Conservation (phyloP, 2,797 vertebrate genomes). For the Spinus pinus region DNA sequence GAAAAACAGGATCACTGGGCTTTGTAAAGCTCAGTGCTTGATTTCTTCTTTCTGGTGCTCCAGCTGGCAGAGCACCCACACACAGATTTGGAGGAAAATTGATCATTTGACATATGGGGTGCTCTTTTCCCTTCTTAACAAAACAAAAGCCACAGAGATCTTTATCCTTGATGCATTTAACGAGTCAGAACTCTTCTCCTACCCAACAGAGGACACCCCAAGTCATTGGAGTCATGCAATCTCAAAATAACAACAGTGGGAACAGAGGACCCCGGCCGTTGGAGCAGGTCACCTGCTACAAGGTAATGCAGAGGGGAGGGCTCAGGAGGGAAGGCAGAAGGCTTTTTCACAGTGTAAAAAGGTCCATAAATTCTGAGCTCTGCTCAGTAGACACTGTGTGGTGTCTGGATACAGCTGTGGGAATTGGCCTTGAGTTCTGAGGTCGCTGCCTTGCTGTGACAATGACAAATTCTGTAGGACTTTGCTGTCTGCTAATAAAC, state of each 20-base stretch:
- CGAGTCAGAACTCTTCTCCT: constrained; percentile 81
- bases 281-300: constrained; percentile 99
- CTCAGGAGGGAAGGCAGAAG: not conserved
- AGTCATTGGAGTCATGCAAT: constrained; percentile 83
- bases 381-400: accelerated
- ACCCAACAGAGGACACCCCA: constrained; percentile 85
- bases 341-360: not conserved
- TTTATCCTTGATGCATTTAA: constrained; percentile 87
- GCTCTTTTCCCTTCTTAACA: constrained; percentile 67
- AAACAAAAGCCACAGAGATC: constrained; percentile 80
- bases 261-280: constrained; percentile 91
- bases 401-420: not conserved
- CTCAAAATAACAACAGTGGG: constrained; percentile 83
- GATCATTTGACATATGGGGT: constrained; percentile 3
- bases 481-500: not conserved
- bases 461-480: not conserved
- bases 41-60: not conserved
- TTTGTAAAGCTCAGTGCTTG: constrained; percentile 1
- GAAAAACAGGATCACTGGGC: not conserved
- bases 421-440: not conserved
- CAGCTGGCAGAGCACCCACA: constrained; percentile 45
- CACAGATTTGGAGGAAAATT: not conserved
- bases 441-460: not conserved
- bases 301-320: constrained; percentile 76
- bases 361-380: not conserved